These are phyloP conservation scores for Ciconia nigra DNA, from an alignment of 2,797 vertebrate species.

Conservation along the genomic window DNA sequence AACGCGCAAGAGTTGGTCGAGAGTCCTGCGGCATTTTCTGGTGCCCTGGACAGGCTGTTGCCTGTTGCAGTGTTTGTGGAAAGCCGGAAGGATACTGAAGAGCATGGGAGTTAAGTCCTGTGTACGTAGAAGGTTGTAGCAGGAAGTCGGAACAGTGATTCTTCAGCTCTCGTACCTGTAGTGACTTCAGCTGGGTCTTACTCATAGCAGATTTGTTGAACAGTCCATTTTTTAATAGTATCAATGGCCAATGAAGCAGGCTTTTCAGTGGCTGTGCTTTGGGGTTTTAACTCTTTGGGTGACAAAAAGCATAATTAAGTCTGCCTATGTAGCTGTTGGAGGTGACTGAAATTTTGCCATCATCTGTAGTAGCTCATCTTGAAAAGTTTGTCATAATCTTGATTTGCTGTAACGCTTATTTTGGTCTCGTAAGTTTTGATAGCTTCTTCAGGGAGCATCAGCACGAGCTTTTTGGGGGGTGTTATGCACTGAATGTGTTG, in stretches of 20 bases:
- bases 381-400: not conserved
- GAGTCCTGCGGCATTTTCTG: too few species aligned
- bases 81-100: not conserved
- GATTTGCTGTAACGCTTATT: not conserved
- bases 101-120: accelerated
- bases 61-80: not conserved
- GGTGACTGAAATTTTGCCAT: not conserved
- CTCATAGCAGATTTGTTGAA: accelerated
- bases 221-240: accelerated
- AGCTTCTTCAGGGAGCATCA: not conserved
- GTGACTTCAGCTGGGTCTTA: not conserved
- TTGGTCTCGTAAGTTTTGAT: not conserved
- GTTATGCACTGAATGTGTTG: accelerated
- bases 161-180: accelerated
- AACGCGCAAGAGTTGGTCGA: accelerated
- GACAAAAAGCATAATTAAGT: not conserved
- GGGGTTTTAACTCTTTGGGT: not conserved
- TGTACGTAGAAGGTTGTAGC: accelerated
- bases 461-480: not conserved
- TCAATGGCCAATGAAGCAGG: accelerated
- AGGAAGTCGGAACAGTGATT: not conserved
- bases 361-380: not conserved
- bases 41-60: not conserved
- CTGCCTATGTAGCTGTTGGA: not conserved
- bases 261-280: not conserved